These are phyloP conservation scores for Tipula lateralis DNA, from an alignment of 2,888 invertebrate genomes.

Conservation along the genomic window DNA sequence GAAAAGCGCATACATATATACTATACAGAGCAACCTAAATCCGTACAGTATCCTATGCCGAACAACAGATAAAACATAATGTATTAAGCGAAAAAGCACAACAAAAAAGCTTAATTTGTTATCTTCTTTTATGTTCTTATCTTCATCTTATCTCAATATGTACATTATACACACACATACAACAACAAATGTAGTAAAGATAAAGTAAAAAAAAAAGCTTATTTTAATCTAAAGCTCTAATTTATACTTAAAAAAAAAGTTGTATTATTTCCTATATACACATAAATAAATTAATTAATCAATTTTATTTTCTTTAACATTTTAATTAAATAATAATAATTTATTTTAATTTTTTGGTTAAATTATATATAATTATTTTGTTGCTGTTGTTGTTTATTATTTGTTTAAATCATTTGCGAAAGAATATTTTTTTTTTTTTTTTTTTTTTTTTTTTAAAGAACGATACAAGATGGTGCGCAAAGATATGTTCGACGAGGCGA, in stretches of 20 bases:
- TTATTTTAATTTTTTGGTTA: slow-evolving; percentile 8
- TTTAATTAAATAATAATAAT: slow-evolving; percentile 24
- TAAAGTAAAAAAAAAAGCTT: neutral
- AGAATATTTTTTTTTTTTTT: neutral
- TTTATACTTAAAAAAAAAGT: neutral
- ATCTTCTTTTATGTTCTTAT: neutral
- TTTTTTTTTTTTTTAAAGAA: neutral
- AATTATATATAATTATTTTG: slow-evolving; percentile 19
- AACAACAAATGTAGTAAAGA: neutral
- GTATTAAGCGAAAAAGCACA: neutral
- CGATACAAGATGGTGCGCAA: neutral
- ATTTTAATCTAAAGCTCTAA: neutral
- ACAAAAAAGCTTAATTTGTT: neutral
- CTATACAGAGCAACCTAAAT: neutral
- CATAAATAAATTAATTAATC: slow-evolving; percentile 9
- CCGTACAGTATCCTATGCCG: neutral
- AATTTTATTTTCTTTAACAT: neutral
- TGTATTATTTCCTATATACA: neutral
- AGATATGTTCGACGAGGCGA: neutral
- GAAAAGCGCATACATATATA: neutral
- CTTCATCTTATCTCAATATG: neutral
- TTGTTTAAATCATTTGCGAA: neutral
- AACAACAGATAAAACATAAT: neutral
- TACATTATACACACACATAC: neutral
- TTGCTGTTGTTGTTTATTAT: neutral